Evolutionary conservation across 2,113 vertebrate genomes (phyloP).

Genomic region (Pantherophis guttatus): DNA sequence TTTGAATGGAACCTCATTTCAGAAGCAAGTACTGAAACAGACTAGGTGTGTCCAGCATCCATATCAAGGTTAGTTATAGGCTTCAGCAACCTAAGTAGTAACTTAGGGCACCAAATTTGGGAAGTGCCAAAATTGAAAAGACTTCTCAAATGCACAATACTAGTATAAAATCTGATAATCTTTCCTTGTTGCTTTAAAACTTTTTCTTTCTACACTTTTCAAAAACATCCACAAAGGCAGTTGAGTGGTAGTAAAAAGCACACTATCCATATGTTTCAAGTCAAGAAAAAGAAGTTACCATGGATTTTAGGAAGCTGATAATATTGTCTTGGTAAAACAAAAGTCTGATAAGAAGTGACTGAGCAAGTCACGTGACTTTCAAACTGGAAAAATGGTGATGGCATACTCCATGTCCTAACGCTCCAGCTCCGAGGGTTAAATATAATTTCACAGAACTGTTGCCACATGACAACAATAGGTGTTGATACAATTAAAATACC

Average conservation of each 20-base stretch:
- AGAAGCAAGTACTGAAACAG: not conserved
- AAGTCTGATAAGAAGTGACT: not conserved
- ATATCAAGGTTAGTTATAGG: not conserved
- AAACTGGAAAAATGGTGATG: not conserved
- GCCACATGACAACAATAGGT: not conserved
- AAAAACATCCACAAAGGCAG: not conserved
- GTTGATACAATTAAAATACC: not conserved
- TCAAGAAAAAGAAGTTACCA: not conserved
- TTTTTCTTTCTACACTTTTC: not conserved
- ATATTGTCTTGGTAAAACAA: not conserved
- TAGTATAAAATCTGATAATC: not conserved
- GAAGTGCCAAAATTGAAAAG: not conserved
- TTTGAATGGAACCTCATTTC: not conserved
- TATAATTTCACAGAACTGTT: not conserved
- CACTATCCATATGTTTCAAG: not conserved
- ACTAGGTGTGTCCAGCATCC: not conserved
- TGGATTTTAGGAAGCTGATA: not conserved
- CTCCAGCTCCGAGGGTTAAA: not conserved
- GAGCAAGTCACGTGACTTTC: not conserved
- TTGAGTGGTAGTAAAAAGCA: not conserved
- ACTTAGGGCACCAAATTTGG: not conserved
- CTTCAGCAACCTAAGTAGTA: not conserved
- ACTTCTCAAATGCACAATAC: not conserved
- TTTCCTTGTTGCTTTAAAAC: not conserved
- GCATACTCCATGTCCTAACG: not conserved